Base-by-base conservation (phyloP, 2,888 invertebrate species). In the Ctenicera cuprea region DNA sequence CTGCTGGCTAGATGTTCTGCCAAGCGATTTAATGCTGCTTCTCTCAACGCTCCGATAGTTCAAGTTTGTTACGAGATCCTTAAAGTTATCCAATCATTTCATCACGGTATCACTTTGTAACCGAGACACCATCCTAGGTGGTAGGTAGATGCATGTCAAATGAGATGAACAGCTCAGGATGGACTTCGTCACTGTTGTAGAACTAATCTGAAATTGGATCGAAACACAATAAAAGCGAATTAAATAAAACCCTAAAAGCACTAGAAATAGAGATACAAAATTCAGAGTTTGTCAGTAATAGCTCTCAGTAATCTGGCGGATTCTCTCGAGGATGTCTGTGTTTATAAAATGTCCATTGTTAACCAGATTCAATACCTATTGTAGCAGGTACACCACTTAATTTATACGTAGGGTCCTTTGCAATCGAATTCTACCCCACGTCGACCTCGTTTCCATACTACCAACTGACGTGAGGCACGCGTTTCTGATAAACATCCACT, bases 1-100 rank as follows among this genome's bases (percentile, higher is more conserved):
- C 74, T 67, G 50, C 66, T 68, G 71, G 74, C 74, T 71, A 75
- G 54, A 71, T 75, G 74, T 71, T 63, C 71, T 68, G 68, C 71
- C 74, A 68, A 75, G 74, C 74, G 74, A 68, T 71, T 61, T 73
- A 73, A 73, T 70, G 59, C 69, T 65, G 65, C 73, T 69, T 63
- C 73, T 65, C 73, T 65, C 45, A 65, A 69, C 73, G 73, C 73
- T 73, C 59, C 73, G 69, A 73, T 70, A 65, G 69, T 61, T 73
- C 73, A 73, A 73, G 73, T 73, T 73, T 73, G 73, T 73, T 73
- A 73, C 69, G 45, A 61, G 69, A 73, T 69, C 73, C 69, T 73
- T 73, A 73, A 73, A 73, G 64, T 73, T 73, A 70, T 70, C 73
- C 73, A 66, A 73, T 73, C 69, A 73, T 73, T 73, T 73, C 69